These are phyloP conservation scores for Alcedo atthis DNA, from an alignment of 2,797 vertebrate genomes.

Conservation along the genomic window DNA sequence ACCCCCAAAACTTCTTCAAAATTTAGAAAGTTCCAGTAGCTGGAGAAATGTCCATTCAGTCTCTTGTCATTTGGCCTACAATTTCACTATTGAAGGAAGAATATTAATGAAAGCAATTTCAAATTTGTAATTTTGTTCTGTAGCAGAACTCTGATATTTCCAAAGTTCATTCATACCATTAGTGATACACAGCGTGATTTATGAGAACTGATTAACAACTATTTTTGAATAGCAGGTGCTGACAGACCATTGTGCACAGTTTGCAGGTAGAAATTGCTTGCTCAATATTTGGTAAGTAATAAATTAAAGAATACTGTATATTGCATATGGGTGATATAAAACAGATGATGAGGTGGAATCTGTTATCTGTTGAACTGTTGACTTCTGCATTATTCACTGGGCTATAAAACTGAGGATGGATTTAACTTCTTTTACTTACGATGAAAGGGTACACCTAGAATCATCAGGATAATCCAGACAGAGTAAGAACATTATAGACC, in stretches of 20 bases:
- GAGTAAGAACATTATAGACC: conserved; percentile 73
- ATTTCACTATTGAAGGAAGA: neutral
- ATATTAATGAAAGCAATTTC: neutral
- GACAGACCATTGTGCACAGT: neutral
- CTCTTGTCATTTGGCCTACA: neutral
- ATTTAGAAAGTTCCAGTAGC: neutral
- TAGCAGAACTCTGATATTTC: neutral
- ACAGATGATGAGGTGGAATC: neutral
- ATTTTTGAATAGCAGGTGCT: neutral
- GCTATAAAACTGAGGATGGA: neutral
- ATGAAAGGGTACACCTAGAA: conserved; percentile 65
- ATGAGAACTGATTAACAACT: neutral
- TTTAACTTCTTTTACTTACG: conserved; percentile 65
- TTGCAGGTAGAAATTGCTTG: neutral
- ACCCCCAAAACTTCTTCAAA: neutral
- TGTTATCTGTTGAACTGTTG: neutral
- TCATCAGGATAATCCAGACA: conserved; percentile 74
- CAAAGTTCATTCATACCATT: neutral
- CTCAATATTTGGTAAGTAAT: neutral
- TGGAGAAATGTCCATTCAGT: neutral
- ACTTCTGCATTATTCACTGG: neutral
- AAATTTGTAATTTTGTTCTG: neutral
- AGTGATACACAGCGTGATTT: neutral
- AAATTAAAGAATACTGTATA: neutral
- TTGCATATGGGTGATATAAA: neutral